A percentile compares a stretch with the other conserved stretches of the same genome.
These are phyloP conservation scores for Tetragonula carbonaria DNA, from an alignment of 2,888 invertebrate genomes.

Conservation along the genomic window DNA sequence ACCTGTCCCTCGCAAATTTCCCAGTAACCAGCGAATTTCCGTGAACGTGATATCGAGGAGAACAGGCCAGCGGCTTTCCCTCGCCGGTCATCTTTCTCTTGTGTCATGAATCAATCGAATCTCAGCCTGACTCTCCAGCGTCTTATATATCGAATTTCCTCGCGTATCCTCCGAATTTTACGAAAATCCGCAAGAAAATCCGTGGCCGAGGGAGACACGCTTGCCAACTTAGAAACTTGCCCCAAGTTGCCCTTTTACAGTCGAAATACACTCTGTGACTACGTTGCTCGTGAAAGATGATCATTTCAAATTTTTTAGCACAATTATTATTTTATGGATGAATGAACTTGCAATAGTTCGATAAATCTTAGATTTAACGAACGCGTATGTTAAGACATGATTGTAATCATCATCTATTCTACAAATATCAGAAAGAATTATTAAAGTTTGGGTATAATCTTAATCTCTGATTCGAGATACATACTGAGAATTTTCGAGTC, in stretches of 20 bases:
- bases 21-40: conserved; percentile 32
- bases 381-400: too few species aligned
- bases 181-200: not conserved
- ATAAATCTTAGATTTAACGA: too few species aligned
- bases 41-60: conserved; percentile 19
- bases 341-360: too few species aligned
- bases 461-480: too few species aligned
- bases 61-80: conserved; percentile 9
- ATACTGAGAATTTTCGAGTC: too few species aligned
- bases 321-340: too few species aligned
- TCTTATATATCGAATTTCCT: conserved; percentile 32
- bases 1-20: conserved; percentile 23
- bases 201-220: not conserved
- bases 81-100: conserved; percentile 10
- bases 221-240: too few species aligned
- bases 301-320: too few species aligned
- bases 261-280: not conserved
- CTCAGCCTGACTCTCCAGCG: not conserved
- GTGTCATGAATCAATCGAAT: conserved; percentile 32
- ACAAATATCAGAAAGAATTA: too few species aligned
- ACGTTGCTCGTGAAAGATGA: too few species aligned
- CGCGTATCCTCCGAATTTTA: conserved; percentile 25
- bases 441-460: too few species aligned
- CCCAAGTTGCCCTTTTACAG: not conserved
- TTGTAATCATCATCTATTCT: too few species aligned